These are phyloP conservation scores for Paralichthys olivaceus DNA, from an alignment of 2,113 vertebrate genomes.

Conservation along the genomic window DNA sequence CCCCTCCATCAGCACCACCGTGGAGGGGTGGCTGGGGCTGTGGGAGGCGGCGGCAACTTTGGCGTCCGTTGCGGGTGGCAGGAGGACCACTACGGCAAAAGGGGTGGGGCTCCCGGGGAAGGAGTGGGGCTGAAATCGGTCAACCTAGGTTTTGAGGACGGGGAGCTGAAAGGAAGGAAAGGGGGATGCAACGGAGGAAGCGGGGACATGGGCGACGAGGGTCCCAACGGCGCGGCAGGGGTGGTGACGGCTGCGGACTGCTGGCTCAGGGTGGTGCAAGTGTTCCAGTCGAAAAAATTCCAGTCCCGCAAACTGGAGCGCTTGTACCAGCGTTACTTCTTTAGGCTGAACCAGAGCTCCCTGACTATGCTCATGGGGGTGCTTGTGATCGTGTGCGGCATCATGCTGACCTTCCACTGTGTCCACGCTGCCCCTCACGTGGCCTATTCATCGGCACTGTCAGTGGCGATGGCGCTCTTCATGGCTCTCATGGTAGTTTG, in stretches of 20 bases:
- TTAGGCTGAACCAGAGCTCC: slow-evolving; percentile 98
- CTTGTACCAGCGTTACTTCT: slow-evolving; percentile 98
- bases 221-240: slow-evolving; percentile 57
- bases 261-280: slow-evolving; percentile 87
- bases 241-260: slow-evolving; percentile 81
- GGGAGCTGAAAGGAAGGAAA: slow-evolving; percentile 81
- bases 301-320: slow-evolving; percentile 95
- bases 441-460: slow-evolving; percentile 85
- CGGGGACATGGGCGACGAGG: slow-evolving; percentile 53
- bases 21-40: slow-evolving; percentile 75
- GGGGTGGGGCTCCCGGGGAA: slow-evolving; percentile 72
- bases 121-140: slow-evolving; percentile 90
- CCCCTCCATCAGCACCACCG: slow-evolving; percentile 81
- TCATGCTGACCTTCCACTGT: slow-evolving; percentile 94
- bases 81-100: slow-evolving; percentile 92
- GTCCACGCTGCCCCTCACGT: slow-evolving; percentile 83
- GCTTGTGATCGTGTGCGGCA: slow-evolving; percentile 90
- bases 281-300: slow-evolving; percentile 97
- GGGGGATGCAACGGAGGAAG: slow-evolving; percentile 79
- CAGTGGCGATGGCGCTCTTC: slow-evolving; percentile 88
- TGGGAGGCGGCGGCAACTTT: slow-evolving; percentile 76
- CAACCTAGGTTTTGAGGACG: slow-evolving; percentile 89
- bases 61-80: slow-evolving; percentile 91
- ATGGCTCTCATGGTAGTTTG: slow-evolving; percentile 95
- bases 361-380: slow-evolving; percentile 97